Evolutionary conservation across 1,140 invertebrate genomes (phyloP), one percentile per base, ranked within the genome.

Genomic region (Solenopsis fugax): DNA sequence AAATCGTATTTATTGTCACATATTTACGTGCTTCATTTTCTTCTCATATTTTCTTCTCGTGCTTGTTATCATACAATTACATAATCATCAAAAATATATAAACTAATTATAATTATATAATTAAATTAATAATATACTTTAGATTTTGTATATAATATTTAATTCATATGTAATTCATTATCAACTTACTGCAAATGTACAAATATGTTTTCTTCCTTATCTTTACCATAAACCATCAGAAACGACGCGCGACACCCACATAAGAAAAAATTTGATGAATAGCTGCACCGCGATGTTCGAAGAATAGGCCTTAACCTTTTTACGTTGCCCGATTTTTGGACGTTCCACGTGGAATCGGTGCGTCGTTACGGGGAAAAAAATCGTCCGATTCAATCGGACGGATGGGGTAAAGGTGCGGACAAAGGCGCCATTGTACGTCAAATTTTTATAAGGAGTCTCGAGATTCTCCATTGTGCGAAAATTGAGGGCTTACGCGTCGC

Each of bases 391-490:
- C 92, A 88, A 93, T 91, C 86, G 90, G 86, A 92, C 85, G 85
- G 91, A 93, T 91, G 93, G 93, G 93, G 91, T 94, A 93, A 93
- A 88, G 89, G 88, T 82, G 76, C 52, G 89, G 76, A 94, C 93
- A 94, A 94, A 93, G 87, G 76, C 89, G 62, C 88, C 84, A 93
- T 94, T 94, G 93, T 94, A 71, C 60, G 87, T 86, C 85, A 91
- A 90, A 93, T 93, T 94, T 94, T 94, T 94, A 94, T 93, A 94
- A 93, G 92, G 90, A 93, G 89, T 92, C 91, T 91, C 80, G 73
- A 93, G 89, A 91, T 89, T 90, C 88, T 92, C 93, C 87, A 92
- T 94, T 94, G 93, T 94, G 92, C 92, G 89, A 93, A 93, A 94
- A 93, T 94, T 94, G 93, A 91, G 92, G 90, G 78, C 92, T 91